Base-by-base conservation (phyloP, 2,113 vertebrate species). In the Orientallactaga bullata region DNA sequence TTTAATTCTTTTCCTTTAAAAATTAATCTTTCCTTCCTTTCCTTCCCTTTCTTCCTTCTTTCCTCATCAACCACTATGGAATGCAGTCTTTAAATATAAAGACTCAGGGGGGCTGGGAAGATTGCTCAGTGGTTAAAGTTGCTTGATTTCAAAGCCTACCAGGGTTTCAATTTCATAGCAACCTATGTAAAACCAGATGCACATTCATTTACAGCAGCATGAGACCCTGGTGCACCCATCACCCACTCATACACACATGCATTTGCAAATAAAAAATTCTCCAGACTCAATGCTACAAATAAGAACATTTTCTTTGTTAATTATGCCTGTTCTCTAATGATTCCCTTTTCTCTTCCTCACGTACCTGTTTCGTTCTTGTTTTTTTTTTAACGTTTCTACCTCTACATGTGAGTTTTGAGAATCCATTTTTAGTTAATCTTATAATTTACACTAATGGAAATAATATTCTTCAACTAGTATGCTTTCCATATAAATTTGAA, bases 361-460 rank as follows among this genome's bases (percentile, higher is more conserved):
- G 72, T 13, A 76, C 10, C 5, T n/a, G 20, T 85, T 68, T 68
- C n/a, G 69, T 93, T 12, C 23, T 12, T 63, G 18, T 20, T 24
- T n/a, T 71, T 85, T 23, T 12, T 90, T 88, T 28, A 24, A 35
- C 76, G 88, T 81, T 93, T 91, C 69, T 26, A 39, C 51, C 55
- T 76, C 51, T 85, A 87, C 26, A 16, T 84, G 5, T 88, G 42
- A 47, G 42, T 47, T 47, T 47, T 47, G 42, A 47, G 42, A 47
- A 47, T 47, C 42, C 42, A 63, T 68, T 91, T 95, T 8, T 61
- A 84, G 47, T 88, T 90, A 47, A 32, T 90, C 37, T 88, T 95
- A n/a, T 58, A 74, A 80, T 83, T 95, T 77, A 63, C 60, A 69
- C 39, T 74, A 79, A 65, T 47, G 32, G 61, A 0, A 37, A 9